A percentile compares a stretch with the other conserved stretches of the same genome.
phyloP scores from a whole-genome alignment of 2,797 vertebrate genomes.

The Xenops minutus region DNA sequence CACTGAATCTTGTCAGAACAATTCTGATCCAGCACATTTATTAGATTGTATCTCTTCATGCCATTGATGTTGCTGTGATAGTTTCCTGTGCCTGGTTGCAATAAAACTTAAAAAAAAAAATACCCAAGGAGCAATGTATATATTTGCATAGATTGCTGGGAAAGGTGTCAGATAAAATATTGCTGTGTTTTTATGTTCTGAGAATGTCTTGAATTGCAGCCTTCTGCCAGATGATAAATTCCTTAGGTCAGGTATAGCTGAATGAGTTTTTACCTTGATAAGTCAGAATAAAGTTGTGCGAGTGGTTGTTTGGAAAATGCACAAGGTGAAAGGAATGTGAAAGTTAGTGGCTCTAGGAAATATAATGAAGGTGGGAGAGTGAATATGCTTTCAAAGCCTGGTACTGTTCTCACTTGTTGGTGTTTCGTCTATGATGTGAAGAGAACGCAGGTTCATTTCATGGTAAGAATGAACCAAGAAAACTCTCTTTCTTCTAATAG shows the following conservation, averaged over 20 bases:
- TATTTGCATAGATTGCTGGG: constrained; percentile 33
- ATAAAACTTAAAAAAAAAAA: not conserved
- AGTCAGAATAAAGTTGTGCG: constrained; percentile 26
- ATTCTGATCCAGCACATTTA: not conserved
- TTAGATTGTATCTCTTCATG: not conserved
- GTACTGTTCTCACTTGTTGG: not conserved
- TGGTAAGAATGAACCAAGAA: not conserved
- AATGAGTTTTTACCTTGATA: not conserved
- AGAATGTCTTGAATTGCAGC: not conserved
- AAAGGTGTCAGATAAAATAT: constrained; percentile 16
- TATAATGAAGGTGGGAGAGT: not conserved
- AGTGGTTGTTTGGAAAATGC: not conserved
- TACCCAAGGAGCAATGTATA: not conserved
- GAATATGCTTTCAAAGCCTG: not conserved
- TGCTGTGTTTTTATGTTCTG: not conserved
- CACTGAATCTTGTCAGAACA: not conserved
- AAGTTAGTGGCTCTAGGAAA: not conserved
- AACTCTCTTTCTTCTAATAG: not conserved
- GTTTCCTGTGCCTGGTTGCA: not conserved
- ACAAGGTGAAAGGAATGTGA: not conserved
- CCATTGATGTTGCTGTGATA: not conserved
- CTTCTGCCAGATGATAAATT: constrained; percentile 29
- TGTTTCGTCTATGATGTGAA: not conserved
- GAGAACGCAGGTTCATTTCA: not conserved
- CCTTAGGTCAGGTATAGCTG: not conserved